Conservation (phyloP, 1,140 invertebrate genomes). For the Metopolophium dirhodum region DNA sequence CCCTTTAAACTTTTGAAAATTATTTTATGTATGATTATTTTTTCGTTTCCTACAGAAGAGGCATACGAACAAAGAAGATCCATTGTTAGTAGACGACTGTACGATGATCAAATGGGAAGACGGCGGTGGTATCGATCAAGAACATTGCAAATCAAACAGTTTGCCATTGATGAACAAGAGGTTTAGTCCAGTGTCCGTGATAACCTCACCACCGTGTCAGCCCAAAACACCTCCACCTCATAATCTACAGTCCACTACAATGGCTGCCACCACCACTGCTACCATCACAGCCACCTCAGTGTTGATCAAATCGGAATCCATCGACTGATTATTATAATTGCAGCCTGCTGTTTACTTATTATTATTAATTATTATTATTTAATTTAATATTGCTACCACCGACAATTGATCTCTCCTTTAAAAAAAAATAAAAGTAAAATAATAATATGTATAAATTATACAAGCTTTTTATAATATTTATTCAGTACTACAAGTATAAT, state of each 20-base stretch:
- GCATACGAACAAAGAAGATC: constrained; percentile 51
- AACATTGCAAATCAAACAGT: background rate
- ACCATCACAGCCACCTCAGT: constrained; percentile 26
- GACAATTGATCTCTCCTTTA: constrained; percentile 54
- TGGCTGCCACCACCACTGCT: background rate
- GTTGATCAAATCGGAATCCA: constrained; percentile 56
- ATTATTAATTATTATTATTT: constrained; percentile 31
- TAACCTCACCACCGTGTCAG: constrained; percentile 60
- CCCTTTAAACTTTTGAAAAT: background rate
- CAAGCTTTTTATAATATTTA: constrained; percentile 48
- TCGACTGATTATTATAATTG: constrained; percentile 49
- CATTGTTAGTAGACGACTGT: background rate
- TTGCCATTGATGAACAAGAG: constrained; percentile 48
- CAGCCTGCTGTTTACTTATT: constrained; percentile 29
- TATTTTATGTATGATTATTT: background rate
- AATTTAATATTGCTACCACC: constrained; percentile 51
- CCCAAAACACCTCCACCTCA: background rate
- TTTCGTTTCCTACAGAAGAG: constrained; percentile 48
- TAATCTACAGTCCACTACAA: background rate
- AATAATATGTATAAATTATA: constrained; percentile 40
- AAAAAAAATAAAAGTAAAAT: constrained; percentile 29
- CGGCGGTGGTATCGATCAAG: background rate
- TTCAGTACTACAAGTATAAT: constrained; percentile 29
- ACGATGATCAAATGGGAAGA: constrained; percentile 30
- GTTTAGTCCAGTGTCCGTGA: constrained; percentile 62